phyloP scores from a whole-genome alignment of 2,888 invertebrate species.

The Epinotia brunnichana region DNA sequence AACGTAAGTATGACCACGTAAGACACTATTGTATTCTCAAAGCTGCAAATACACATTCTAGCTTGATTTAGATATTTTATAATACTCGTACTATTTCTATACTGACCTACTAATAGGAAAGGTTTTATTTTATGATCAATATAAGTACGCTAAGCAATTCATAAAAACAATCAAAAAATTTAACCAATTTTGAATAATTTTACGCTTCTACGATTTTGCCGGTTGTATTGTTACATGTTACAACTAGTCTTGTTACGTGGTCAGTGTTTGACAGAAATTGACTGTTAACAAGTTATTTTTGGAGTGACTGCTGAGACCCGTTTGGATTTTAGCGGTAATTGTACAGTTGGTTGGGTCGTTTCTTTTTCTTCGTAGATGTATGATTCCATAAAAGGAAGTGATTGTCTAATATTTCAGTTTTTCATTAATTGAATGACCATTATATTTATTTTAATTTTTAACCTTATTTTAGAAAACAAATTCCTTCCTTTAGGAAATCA shows the following conservation, averaged over 20 bases:
- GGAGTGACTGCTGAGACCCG: conserved; percentile 65
- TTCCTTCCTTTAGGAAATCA: too few species aligned
- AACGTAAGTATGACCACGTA: too few species aligned
- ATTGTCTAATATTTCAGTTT: not conserved
- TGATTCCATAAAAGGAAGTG: too few species aligned
- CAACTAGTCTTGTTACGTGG: conserved; percentile 49
- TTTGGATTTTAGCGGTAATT: conserved; percentile 55
- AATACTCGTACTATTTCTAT: too few species aligned
- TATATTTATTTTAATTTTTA: not conserved
- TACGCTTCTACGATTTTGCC: conserved; percentile 38
- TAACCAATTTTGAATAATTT: not conserved
- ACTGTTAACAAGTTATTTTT: conserved; percentile 71
- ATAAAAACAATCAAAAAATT: not conserved
- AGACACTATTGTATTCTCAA: too few species aligned
- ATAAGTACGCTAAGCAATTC: too few species aligned
- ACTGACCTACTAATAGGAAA: too few species aligned
- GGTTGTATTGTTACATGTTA: conserved; percentile 49
- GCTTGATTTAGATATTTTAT: too few species aligned
- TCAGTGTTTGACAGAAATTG: conserved; percentile 55
- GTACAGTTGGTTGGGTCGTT: not conserved
- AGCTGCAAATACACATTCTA: too few species aligned
- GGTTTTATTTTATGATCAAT: too few species aligned
- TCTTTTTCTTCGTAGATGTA: not conserved
- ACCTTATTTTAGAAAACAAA: not conserved
- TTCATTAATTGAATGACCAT: not conserved